Percentiles rank a stretch among this genome's conserved stretches.
Conservation (phyloP, 1,140 invertebrate genomes). For the Drosophila ohnishii region DNA sequence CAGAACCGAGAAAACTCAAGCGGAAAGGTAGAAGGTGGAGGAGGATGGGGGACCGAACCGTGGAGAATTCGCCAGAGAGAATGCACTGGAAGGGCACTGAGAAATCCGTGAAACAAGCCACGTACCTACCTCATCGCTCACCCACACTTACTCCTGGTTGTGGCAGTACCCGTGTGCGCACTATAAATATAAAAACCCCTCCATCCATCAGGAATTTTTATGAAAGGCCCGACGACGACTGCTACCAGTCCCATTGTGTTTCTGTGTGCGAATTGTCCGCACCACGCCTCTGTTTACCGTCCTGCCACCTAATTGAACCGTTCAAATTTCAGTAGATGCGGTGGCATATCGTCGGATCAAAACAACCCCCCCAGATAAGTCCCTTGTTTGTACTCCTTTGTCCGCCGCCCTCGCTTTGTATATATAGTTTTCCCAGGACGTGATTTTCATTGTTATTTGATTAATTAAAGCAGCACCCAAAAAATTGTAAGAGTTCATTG, state of each 20-base stretch:
- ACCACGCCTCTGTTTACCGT: conserved; percentile 30
- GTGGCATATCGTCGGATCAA: conserved; percentile 7
- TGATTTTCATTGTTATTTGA: conserved; percentile 25
- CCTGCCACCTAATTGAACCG: conserved; percentile 59
- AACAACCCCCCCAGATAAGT: conserved; percentile 33
- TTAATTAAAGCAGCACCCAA: conserved; percentile 22
- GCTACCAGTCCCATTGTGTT: conserved; percentile 21
- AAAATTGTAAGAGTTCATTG: conserved; percentile 9
- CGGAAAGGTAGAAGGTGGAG: background rate
- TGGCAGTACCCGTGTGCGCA: conserved; percentile 1
- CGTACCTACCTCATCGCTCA: conserved; percentile 39
- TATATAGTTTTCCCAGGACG: conserved; percentile 24
- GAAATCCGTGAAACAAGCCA: conserved; percentile 27
- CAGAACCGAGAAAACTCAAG: conserved; percentile 23
- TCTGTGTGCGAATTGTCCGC: conserved; percentile 14
- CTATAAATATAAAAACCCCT: conserved; percentile 29
- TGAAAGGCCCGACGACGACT: conserved; percentile 9
- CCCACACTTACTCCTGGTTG: conserved; percentile 12
- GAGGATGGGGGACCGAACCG: background rate
- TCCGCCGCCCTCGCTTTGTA: background rate
- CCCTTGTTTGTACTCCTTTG: conserved; percentile 10
- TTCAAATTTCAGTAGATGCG: conserved; percentile 43
- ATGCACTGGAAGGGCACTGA: background rate
- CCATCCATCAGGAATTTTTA: conserved; percentile 29
- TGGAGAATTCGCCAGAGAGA: conserved; percentile 13